phyloP scores from a whole-genome alignment of 2,113 vertebrate genomes.

The Sceloporus undulatus region DNA sequence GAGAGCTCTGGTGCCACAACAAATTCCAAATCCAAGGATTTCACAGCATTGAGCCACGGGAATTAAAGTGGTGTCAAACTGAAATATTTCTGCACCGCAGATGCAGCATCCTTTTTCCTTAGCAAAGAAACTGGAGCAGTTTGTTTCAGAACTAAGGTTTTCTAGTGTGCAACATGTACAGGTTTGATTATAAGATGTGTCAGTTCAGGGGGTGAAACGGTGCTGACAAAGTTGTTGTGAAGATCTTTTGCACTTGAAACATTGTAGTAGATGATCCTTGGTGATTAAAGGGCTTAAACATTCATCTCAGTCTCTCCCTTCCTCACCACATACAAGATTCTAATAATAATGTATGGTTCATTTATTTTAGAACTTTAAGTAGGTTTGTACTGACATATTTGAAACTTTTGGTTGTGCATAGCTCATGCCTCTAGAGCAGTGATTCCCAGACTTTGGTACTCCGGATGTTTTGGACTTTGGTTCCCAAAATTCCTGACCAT shows the following conservation, averaged over 20 bases:
- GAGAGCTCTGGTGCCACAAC: no score
- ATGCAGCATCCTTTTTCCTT: not conserved
- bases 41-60: no score
- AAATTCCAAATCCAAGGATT: no score
- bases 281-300: not conserved
- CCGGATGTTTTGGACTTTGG: no score
- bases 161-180: not conserved
- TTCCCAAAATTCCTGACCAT: no score
- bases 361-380: not conserved
- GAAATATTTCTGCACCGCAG: no score
- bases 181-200: not conserved
- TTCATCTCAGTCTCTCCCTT: not conserved
- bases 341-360: not conserved
- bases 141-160: not conserved
- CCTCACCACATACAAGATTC: not conserved
- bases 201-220: not conserved
- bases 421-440: not conserved
- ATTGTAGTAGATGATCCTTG: not conserved
- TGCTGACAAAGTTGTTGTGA: not conserved
- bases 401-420: not conserved
- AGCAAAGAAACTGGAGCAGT: not conserved
- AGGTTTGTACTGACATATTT: not conserved
- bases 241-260: not conserved
- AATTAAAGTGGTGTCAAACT: no score
- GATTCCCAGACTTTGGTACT: no score